These are phyloP conservation scores for Dromiciops gliroides DNA, from an alignment of 2,113 vertebrate species.

Conservation along the genomic window DNA sequence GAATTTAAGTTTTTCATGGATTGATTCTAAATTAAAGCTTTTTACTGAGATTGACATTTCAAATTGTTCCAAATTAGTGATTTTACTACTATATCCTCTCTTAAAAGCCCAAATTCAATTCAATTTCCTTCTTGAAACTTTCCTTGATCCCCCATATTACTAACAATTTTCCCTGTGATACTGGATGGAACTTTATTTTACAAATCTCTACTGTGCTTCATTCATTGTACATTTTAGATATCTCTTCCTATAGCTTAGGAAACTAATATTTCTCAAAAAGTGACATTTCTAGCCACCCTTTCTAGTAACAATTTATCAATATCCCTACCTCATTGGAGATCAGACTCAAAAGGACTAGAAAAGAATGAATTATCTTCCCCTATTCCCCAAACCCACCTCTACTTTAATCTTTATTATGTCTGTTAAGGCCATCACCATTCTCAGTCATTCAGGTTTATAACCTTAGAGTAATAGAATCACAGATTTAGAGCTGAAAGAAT, in stretches of 20 bases:
- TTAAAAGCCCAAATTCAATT: not conserved
- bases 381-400: not conserved
- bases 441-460: not conserved
- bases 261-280: no score
- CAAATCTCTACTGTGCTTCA: not conserved
- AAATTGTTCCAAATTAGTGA: not conserved
- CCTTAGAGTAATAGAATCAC: not conserved
- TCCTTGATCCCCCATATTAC: not conserved
- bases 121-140: not conserved
- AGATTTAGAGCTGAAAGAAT: not conserved
- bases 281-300: no score
- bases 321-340: not conserved
- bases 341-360: not conserved
- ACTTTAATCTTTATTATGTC: not conserved
- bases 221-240: not conserved
- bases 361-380: not conserved
- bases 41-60: not conserved
- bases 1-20: not conserved
- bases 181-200: not conserved
- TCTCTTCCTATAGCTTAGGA: not conserved
- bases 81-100: not conserved
- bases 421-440: not conserved
- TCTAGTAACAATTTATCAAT: no score
- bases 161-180: not conserved
- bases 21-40: no score